Conservation (phyloP, 2,888 invertebrate species). For the Aricia artaxerxes region DNA sequence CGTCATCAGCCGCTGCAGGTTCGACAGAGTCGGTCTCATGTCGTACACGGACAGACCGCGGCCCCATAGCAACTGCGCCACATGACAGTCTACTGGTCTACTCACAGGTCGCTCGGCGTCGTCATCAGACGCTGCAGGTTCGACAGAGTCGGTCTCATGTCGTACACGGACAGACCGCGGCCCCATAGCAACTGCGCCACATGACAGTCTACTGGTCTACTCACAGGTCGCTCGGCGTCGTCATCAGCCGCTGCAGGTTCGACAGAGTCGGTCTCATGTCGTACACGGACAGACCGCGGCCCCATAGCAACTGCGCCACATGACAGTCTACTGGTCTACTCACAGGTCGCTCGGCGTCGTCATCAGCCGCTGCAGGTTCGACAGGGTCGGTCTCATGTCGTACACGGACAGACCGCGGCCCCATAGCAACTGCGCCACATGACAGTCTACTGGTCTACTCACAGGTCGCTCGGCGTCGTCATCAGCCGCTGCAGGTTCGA, state of each 20-base stretch:
- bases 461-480: no score
- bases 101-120: slow-evolving; percentile 60
- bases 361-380: no score
- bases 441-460: no score
- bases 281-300: slow-evolving; percentile 85
- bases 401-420: no score
- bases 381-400: no score
- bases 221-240: slow-evolving; percentile 59
- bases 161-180: slow-evolving; percentile 85
- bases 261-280: slow-evolving; percentile 89
- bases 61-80: no score
- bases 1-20: no score
- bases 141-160: slow-evolving; percentile 87
- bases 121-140: slow-evolving; percentile 84
- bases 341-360: no score
- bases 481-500: no score
- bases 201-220: slow-evolving; percentile 41
- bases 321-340: not conserved
- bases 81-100: slow-evolving; percentile 38
- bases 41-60: no score
- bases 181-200: slow-evolving; percentile 87
- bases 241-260: slow-evolving; percentile 84
- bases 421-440: no score
- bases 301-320: slow-evolving; percentile 86
- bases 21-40: no score